Percentiles rank a stretch among this genome's conserved stretches.
phyloP scores from a whole-genome alignment of 2,113 vertebrate species.

The Eclectus roratus region DNA sequence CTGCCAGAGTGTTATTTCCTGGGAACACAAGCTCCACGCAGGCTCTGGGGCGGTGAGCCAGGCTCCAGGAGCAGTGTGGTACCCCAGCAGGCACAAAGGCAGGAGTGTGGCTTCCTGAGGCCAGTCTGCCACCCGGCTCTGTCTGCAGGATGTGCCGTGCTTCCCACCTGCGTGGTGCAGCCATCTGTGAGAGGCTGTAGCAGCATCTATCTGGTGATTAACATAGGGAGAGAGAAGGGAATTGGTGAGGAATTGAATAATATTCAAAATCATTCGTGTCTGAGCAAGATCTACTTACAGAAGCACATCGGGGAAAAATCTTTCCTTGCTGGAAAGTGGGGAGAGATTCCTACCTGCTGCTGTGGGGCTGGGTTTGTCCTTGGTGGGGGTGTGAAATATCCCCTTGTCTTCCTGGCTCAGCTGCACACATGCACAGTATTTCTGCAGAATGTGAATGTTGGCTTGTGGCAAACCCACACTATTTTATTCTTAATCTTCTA shows the following conservation, averaged over 20 bases:
- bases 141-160: neutral
- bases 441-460: neutral
- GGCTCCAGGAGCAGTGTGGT: neutral
- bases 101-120: neutral
- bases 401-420: neutral
- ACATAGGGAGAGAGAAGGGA: neutral
- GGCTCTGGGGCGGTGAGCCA: neutral
- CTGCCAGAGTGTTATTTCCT: neutral
- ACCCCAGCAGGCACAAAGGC: neutral
- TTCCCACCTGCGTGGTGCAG: neutral
- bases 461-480: neutral
- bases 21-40: neutral
- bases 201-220: neutral
- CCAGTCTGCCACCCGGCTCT: accelerated
- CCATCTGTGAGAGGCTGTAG: neutral
- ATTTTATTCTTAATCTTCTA: constrained; percentile 5
- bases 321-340: neutral
- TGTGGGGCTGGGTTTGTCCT: neutral
- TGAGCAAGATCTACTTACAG: neutral
- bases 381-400: neutral
- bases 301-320: neutral
- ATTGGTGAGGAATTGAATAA: neutral
- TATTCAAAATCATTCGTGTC: neutral
- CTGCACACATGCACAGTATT: neutral
- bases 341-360: neutral